Evolutionary conservation across 2,797 vertebrate species (phyloP), one percentile per base, ranked within the genome.

Genomic region (Morelia viridis): DNA sequence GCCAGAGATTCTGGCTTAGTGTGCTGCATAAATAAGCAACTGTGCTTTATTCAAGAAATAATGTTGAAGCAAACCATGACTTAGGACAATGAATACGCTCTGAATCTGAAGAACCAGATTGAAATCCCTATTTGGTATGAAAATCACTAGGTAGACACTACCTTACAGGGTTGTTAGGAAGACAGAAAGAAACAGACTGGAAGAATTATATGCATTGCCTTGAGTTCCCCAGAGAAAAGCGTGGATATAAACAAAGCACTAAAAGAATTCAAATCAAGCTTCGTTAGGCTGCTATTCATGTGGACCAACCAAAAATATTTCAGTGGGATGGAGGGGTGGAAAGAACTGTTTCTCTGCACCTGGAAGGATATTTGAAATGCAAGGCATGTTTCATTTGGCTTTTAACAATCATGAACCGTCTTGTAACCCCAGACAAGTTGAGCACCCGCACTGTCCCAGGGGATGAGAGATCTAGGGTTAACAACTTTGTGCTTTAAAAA

Each of bases 401-500:
- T 95, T 84, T 94, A 93, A 94, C 93, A 90, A 95, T 90, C 58
- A 60, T 41, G 56, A 85, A 88, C 94, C 93, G 89, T 97, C 96
- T 97, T 96, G 96, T 97, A 97, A 96, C 96, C 97, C 96, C 85
- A 93, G 92, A 94, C 92, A 91, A 87, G 94, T 95, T 97, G 97
- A 96, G 93, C 92, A 96, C 94, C 92, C 60, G 56, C 86, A 68
- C 65, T 83, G 91, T 96, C 93, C 97, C 96, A 94, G 91, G 95
- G 97, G 85, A 88, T 2, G 46, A 95, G 96, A 95, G 97, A 97
- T 96, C 97, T 95, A 94, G 96, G 96, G 97, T 97, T 97, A 97
- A 97, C 97, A 97, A 97, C 95, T 93, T 95, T 90, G 95, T 94
- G 89, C 93, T 97, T 98, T 96, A 97, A 97, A 97, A 98, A 97